Evolutionary conservation across 2,888 invertebrate species (phyloP).

Genomic region (Blastobasis lacticolella): DNA sequence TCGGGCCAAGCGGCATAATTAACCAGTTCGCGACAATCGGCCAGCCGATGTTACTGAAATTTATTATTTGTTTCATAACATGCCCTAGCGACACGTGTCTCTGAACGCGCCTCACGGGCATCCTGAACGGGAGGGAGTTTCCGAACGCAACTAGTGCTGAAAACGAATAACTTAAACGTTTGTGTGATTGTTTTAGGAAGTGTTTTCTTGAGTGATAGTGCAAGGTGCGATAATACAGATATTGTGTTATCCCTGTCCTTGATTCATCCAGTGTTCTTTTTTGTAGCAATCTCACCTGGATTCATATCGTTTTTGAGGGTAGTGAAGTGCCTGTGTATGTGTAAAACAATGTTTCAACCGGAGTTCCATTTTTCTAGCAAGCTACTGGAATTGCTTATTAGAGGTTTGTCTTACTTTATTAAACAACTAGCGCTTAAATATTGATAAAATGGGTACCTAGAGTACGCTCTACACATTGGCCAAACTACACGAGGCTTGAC

Average conservation of each 20-base stretch:
- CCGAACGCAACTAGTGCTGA: no score
- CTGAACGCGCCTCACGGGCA: no score
- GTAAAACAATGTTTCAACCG: slow-evolving; percentile 45
- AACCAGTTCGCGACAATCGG: slow-evolving; percentile 63
- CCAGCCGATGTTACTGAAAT: slow-evolving; percentile 47
- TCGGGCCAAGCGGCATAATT: slow-evolving; percentile 67
- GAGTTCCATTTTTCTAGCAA: slow-evolving; percentile 68
- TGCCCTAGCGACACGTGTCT: slow-evolving; percentile 2
- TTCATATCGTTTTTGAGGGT: neutral
- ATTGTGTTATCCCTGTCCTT: no score
- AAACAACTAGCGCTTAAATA: neutral
- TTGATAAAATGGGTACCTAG: no score
- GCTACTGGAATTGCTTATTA: slow-evolving; percentile 57
- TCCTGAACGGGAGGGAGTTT: no score
- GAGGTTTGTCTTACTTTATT: slow-evolving; percentile 33
- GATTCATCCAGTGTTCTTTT: no score
- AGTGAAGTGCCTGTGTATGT: slow-evolving; percentile 19
- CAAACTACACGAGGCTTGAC: no score
- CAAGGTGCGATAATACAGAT: no score
- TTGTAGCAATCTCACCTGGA: neutral
- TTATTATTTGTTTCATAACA: slow-evolving; percentile 29
- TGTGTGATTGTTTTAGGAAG: no score
- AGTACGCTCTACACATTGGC: no score
- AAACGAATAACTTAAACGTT: no score
- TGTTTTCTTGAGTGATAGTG: no score